These are phyloP conservation scores for Pseudachorutes palmiensis DNA, from an alignment of 1,140 invertebrate genomes.

Conservation along the genomic window DNA sequence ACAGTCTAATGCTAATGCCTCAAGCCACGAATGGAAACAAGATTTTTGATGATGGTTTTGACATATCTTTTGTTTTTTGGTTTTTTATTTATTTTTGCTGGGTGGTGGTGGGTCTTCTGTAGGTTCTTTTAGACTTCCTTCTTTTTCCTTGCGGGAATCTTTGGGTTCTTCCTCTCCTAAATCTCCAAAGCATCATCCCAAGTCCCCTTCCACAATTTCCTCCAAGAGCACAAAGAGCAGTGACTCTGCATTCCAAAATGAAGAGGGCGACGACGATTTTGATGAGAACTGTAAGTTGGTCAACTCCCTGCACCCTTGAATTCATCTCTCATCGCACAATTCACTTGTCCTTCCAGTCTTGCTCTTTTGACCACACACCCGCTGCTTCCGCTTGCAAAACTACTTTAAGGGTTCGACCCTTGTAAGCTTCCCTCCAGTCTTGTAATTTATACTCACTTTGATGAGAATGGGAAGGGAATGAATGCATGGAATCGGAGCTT, in stretches of 20 bases:
- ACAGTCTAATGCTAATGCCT: not conserved
- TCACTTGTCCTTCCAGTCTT: too few relatives aligned
- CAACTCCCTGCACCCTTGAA: too few relatives aligned
- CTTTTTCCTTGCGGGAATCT: conserved; percentile 24
- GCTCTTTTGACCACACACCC: too few relatives aligned
- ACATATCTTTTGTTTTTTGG: conserved; percentile 2
- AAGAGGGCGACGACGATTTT: conserved; percentile 22
- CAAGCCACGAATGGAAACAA: not conserved
- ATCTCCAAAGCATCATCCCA: conserved; percentile 21
- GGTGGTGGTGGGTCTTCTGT: conserved; percentile 9
- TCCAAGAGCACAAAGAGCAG: not conserved
- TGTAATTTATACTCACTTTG: too few relatives aligned
- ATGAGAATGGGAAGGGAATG: too few relatives aligned
- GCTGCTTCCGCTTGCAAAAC: too few relatives aligned
- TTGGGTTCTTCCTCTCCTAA: conserved; percentile 21
- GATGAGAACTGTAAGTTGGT: conserved; percentile 27
- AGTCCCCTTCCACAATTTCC: conserved; percentile 18
- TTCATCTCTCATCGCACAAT: too few relatives aligned
- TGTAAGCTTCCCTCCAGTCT: too few relatives aligned
- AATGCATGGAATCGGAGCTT: too few relatives aligned
- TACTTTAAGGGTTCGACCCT: too few relatives aligned
- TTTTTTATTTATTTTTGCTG: conserved; percentile 11
- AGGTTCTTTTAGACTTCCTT: conserved; percentile 24
- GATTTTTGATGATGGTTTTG: not conserved
- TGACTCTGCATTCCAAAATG: conserved; percentile 14